Base-by-base conservation (phyloP, 2,113 vertebrate species). In the Lethenteron camtschaticum region DNA sequence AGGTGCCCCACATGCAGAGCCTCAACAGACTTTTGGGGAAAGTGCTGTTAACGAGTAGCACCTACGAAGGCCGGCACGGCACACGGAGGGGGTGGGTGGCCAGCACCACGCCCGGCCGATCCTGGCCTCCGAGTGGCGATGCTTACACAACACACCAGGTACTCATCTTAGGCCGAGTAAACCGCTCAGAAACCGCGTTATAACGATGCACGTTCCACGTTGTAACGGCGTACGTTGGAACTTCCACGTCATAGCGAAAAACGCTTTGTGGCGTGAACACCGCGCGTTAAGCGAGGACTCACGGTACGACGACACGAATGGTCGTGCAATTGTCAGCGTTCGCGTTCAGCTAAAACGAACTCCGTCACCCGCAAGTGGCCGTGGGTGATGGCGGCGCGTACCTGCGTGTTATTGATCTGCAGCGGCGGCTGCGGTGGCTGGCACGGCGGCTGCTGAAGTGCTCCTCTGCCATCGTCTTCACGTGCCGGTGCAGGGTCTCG, bases 391-490 rank as follows among this genome's bases (percentile, higher is more conserved):
- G 70, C 72, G 56, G 77, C 75, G 78, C 84, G 82, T 79, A 95
- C 94, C 84, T 88, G 82, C 0, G 77, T 76, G 73, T 88, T 82
- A 72, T 78, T 81, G 72, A 95, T 80, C 76, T 92, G 85, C 78
- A 96, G 75, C 1, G 81, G 79, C 56, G 80, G 75, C 68, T 78
- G 80, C 55, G 79, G 74, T 4, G 20, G 16, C 41, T 70, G 71
- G 56, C 74, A 73, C 70, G 80, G 75, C 1, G 82, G 63, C 78
- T 80, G 68, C 69, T 69, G 71, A 92, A 83, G 78, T 95, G 85
- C 56, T 90, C 87, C 68, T 83, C 83, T 71, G 86, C 90, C 72
- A 89, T 82, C 73, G 82, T 81, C 75, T 83, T 85, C 69, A 95
- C 84, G 75, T 85, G 81, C 57, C 74, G 75, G 73, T 96, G 88